Base-by-base conservation (phyloP, 2,888 invertebrate genomes). In the Eudasyphora cyanicolor region DNA sequence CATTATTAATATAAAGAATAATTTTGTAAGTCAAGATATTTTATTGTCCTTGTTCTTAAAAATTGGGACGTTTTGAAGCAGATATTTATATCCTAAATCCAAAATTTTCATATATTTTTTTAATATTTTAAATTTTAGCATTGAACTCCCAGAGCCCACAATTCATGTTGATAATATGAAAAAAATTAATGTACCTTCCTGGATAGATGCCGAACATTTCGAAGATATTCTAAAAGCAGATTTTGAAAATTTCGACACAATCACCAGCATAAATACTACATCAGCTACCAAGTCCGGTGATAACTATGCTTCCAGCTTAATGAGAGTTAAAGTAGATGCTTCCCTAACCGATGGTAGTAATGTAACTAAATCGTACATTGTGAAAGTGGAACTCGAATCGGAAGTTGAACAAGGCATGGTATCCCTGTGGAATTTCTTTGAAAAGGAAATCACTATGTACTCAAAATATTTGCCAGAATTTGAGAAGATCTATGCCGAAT, bases 361-460 rank as follows among this genome's bases (percentile, higher is more conserved):
- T 14, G 12, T 73, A 24, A 74, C 24, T 6, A n/a, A 29, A 1
- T 86, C 89, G 0, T 87, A 85, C 35, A 88, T 89, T 82, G 71
- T 89, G 0, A 89, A 89, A 75, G 71, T 87, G n/a, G 77, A 82
- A 1, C 82, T 85, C 0, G 21, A 4, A 6, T 29, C 75, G 35
- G 76, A 69, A 0, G 0, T 29, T 2, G n/a, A 78, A 12, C 32
- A 84, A 0, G 32, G 38, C 3, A 2, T 85, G 4, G 19, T 87
- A 3, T 76, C 85, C 0, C 4, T 84, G 12, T 86, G 86, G 86
- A 78, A 84, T 7, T 75, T 87, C 0, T 90, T 89, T 38, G 86
- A 87, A 5, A 89, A 88, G 21, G 90, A 90, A 76, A 75, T 60
- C 0, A 4, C 77, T 32, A 86, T 89, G 85, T 88, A 89, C 35